Evolutionary conservation across 2,888 invertebrate species (phyloP), one percentile per base, ranked within the genome.

Genomic region (Acanthosepion pharaonis): DNA sequence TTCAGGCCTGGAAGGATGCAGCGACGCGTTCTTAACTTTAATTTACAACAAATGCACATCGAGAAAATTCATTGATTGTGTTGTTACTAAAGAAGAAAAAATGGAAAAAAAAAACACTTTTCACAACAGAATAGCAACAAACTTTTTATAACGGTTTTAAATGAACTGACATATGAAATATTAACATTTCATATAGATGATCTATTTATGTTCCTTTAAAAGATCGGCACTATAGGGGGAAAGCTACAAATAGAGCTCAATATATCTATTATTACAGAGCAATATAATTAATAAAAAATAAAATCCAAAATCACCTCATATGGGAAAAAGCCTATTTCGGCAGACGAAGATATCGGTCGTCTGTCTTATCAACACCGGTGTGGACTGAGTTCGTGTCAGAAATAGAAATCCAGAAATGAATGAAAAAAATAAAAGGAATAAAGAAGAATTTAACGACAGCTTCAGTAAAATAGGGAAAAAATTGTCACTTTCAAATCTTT

Each of bases 1-100:
- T 94, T 3, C 53, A 95, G 95, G 18, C 95, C 95, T 94, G 93
- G 95, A 48, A 95, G 91, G 48, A 96, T 96, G 96, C n/a, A 92
- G 25, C 93, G 94, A 20, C 91, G 93, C 25, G 95, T 94, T 92
- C 94, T 95, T n/a, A 94, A 94, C 91, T 33, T 94, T n/a, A n/a
- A 93, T 53, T 93, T 93, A 18, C 55, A 55, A 55, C 42, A 93
- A 55, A 55, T 93, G 51, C 55, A 53, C 49, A 49, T 53, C n/a
- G n/a, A 93, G 93, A 93, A 33, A 93, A 28, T 51, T n/a, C n/a
- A 33, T 55, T 92, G 49, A 18, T 78, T 11, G 42, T 78, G 78
- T n/a, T 78, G 78, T 78, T 20, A 55, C 18, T 55, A 55, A 20
- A 55, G 15, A 55, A 15, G 18, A 20, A 20, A 55, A 55, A 55